Base-by-base conservation (phyloP, 1,140 invertebrate species). In the Hirudo medicinalis region DNA sequence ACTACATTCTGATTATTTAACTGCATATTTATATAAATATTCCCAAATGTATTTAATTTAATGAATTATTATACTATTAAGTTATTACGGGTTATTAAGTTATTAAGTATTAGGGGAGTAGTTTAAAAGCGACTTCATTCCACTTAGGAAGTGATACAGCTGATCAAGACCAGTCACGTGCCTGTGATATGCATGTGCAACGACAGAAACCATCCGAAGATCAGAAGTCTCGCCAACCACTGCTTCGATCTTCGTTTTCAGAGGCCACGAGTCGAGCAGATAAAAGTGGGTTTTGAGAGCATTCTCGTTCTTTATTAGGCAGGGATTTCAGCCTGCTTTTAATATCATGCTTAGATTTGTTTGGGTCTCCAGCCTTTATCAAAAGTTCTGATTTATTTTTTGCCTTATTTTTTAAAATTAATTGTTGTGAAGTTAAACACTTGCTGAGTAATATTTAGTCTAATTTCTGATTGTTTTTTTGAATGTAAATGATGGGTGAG, bases 111-210 rank as follows among this genome's bases (percentile, higher is more conserved):
- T n/a, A n/a, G n/a, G n/a, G n/a, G n/a, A n/a, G n/a, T n/a, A n/a
- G 32, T 6, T 36, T 6, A 36, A 36, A 36, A 6, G 32, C 32
- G 32, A 36, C 32, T 36, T 36, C 32, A 36, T 36, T 36, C 32
- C 32, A 36, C 32, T 36, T 75, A 83, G 76, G 95, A 99, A 84
- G 80, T 99, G 19, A 96, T 99, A 74, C 82, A 83, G 25, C 83
- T 99, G 8, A 97, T 99, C 63, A 99, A 99, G 84, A 83, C 84
- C 2, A 86, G 91, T 0, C 89, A 89, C 68, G 87, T 98, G 68
- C 97, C 97, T 0, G 89, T 99, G 53, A 91, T 99, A 75, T 99
- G 95, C 81, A 97, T 99, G 85, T 99, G 97, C 82, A 99, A 99
- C 79, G 96, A 99, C 83, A 85, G 96, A 72, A 89, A 90, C 79